These are phyloP conservation scores for Schlechtendalia chinensis DNA, from an alignment of 1,140 invertebrate species.

Conservation along the genomic window DNA sequence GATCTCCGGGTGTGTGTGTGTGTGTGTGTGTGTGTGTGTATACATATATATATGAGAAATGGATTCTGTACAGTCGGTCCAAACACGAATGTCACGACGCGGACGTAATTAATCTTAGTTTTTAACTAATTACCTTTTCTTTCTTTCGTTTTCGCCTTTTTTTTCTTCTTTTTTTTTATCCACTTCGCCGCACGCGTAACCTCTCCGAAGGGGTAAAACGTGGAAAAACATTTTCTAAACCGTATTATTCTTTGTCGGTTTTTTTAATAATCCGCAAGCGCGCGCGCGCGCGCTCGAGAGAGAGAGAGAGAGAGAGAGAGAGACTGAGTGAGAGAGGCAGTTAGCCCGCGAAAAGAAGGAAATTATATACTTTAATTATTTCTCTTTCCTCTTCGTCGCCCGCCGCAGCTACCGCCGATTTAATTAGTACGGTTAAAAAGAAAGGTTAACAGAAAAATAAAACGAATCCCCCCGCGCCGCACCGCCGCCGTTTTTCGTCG, in stretches of 20 bases:
- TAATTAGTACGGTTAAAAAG: slow-evolving; percentile 50
- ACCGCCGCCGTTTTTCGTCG: not conserved
- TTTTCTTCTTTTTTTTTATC: slow-evolving; percentile 2
- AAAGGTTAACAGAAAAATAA: slow-evolving; percentile 50
- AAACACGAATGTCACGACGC: slow-evolving; percentile 40
- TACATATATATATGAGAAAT: not conserved
- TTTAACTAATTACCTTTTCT: slow-evolving; percentile 48
- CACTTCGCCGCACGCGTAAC: not conserved
- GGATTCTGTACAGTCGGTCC: not conserved
- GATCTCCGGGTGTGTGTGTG: not conserved
- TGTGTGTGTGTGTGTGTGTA: too few species aligned
- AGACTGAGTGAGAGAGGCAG: not conserved
- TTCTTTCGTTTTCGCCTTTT: not conserved
- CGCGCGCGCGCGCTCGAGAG: too few species aligned
- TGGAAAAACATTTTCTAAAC: slow-evolving; percentile 49
- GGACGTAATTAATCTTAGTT: slow-evolving; percentile 50
- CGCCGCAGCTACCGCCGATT: slow-evolving; percentile 41
- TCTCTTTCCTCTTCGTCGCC: slow-evolving; percentile 22
- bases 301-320: too few species aligned
- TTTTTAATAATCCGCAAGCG: slow-evolving; percentile 39
- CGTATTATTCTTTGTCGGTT: slow-evolving; percentile 46
- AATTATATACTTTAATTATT: slow-evolving; percentile 50
- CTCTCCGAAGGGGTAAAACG: slow-evolving; percentile 27
- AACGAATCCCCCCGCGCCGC: slow-evolving; percentile 9
- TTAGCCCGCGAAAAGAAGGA: slow-evolving; percentile 21